These are phyloP conservation scores for Clistopyga incitator DNA, from an alignment of 2,888 invertebrate genomes.

Conservation along the genomic window DNA sequence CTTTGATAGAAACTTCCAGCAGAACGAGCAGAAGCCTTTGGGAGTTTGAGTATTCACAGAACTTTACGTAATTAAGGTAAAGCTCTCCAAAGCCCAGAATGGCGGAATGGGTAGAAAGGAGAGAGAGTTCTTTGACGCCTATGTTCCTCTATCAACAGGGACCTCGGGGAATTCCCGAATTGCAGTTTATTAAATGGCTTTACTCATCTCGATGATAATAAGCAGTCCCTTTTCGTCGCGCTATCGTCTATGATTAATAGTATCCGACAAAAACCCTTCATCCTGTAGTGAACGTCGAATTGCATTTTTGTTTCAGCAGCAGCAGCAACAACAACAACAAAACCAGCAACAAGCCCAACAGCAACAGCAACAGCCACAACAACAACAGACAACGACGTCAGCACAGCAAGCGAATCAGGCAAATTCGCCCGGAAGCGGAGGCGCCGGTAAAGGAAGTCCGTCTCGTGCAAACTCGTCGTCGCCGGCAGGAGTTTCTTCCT, in stretches of 20 bases:
- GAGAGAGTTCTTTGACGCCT: slow-evolving; percentile 57
- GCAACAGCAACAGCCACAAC: slow-evolving; percentile 74
- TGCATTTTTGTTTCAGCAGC: slow-evolving; percentile 62
- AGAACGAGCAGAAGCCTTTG: slow-evolving; percentile 37
- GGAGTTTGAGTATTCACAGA: slow-evolving; percentile 60
- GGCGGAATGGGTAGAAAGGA: slow-evolving; percentile 4
- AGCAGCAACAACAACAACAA: slow-evolving; percentile 70
- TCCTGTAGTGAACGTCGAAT: background rate
- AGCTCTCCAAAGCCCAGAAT: slow-evolving; percentile 46
- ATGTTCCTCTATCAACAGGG: slow-evolving; percentile 23
- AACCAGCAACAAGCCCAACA: slow-evolving; percentile 76
- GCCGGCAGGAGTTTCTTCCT: slow-evolving; percentile 80
- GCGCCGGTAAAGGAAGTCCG: slow-evolving; percentile 80
- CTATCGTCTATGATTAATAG: background rate
- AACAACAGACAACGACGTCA: slow-evolving; percentile 77
- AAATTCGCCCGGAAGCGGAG: slow-evolving; percentile 81
- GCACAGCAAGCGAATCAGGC: slow-evolving; percentile 77
- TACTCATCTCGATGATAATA: slow-evolving; percentile 54
- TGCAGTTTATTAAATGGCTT: slow-evolving; percentile 54
- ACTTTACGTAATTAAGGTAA: slow-evolving; percentile 67
- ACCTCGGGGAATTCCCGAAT: slow-evolving; percentile 48
- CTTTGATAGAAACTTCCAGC: slow-evolving; percentile 64
- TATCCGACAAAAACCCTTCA: background rate
- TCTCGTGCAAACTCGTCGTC: slow-evolving; percentile 80
- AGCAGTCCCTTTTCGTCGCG: slow-evolving; percentile 4